Evolutionary conservation across 2,888 invertebrate genomes (phyloP), one percentile per base, ranked within the genome.

Genomic region (Stenoptilia bipunctidactyla): DNA sequence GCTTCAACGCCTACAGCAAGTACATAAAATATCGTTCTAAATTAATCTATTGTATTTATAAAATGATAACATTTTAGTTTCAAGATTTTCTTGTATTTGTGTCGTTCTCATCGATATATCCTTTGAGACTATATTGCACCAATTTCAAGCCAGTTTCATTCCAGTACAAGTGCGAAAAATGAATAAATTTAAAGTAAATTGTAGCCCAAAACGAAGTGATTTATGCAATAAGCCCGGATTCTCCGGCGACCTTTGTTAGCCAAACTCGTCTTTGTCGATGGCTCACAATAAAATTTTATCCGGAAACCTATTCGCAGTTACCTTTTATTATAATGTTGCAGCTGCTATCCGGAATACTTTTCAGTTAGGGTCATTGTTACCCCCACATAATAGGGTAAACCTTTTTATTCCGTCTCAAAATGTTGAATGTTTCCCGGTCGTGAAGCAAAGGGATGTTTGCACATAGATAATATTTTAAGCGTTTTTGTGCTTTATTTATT

Each of bases 251-350:
- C 42, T 42, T 45, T 42, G 45, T 45, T 44, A 20, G 39, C 37
- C 41, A 37, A 36, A 45, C 50, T n/a, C 58, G 58, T 64, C 71
- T 66, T 77, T 76, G 73, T 73, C 73, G 70, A 75, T 69, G 67
- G 64, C 57, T 61, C 61, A 75, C 75, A 79, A 76, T 79, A 79
- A 77, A 77, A 76, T 79, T 76, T 74, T 71, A 75, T 74, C 68
- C 62, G 74, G 74, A 75, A 71, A 75, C 74, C 71, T 68, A 76
- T 76, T 72, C 75, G 68, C 75, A 70, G 77, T 79, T 76, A 79
- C 77, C 77, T 76, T 77, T 79, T 77, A 77, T 79, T 77, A 79
- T 75, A 73, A 79, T 75, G 75, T 75, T 73, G 75, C 75, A 72
- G 68, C 73, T 70, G 66, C 64, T 60, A 57, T 72, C 69, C 69